These are phyloP conservation scores for Entosphenus tridentatus DNA, from an alignment of 2,113 vertebrate species.

Conservation along the genomic window DNA sequence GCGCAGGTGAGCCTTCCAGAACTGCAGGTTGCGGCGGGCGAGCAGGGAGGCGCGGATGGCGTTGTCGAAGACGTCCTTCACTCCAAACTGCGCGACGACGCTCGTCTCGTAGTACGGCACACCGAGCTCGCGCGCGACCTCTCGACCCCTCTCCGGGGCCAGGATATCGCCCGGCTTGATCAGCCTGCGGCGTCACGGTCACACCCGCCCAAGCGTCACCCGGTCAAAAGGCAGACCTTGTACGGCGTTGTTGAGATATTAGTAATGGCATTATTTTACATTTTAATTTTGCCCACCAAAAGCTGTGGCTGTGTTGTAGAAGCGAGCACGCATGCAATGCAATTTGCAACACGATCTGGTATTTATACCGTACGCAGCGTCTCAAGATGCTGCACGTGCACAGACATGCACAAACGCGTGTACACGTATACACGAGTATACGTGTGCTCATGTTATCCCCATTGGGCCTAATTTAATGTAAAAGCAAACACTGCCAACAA, in stretches of 20 bases:
- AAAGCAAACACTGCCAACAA: background rate
- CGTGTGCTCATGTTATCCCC: background rate
- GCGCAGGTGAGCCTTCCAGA: conserved; percentile 69
- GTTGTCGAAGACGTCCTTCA: conserved; percentile 73
- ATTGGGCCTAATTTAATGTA: background rate
- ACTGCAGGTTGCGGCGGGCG: conserved; percentile 57
- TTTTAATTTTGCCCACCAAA: too few species aligned
- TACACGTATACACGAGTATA: background rate
- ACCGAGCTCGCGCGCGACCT: conserved; percentile 62
- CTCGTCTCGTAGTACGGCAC: conserved; percentile 69
- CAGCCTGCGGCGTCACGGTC: conserved; percentile 22
- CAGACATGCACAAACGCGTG: background rate
- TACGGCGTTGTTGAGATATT: too few species aligned
- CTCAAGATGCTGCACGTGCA: background rate
- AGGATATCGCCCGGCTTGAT: conserved; percentile 64
- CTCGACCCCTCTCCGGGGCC: conserved; percentile 48
- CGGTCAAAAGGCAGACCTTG: too few species aligned
- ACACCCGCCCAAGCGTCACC: background rate
- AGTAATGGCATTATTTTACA: too few species aligned
- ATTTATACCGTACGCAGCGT: too few species aligned
- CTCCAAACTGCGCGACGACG: conserved; percentile 62
- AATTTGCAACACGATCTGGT: too few species aligned
- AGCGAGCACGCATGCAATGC: too few species aligned
- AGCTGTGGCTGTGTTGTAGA: too few species aligned
- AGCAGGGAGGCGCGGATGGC: conserved; percentile 64